phyloP scores from a whole-genome alignment of 2,888 invertebrate species.

The Ischnus inquisitorius region DNA sequence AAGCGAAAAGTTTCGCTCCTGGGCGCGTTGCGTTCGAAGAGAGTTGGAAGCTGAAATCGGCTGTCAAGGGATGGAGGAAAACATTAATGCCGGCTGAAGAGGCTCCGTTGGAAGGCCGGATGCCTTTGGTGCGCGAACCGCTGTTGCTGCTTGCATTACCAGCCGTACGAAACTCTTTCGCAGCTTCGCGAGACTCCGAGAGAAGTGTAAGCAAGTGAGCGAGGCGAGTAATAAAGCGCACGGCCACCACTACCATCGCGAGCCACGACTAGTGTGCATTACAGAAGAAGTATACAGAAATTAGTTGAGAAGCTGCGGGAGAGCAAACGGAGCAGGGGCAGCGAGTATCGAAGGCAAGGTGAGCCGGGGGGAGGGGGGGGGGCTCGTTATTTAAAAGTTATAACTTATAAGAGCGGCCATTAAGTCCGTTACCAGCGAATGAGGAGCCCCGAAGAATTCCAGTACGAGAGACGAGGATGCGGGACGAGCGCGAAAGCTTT shows the following conservation, averaged over 20 bases:
- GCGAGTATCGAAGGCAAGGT: conserved; percentile 74
- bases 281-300: conserved; percentile 11
- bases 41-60: conserved; percentile 31
- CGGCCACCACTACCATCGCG: not conserved
- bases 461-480: conserved; percentile 29
- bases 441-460: conserved; percentile 12
- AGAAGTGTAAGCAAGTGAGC: not conserved
- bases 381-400: conserved; percentile 81
- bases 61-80: conserved; percentile 29
- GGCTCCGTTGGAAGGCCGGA: conserved; percentile 31
- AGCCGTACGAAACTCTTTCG: conserved; percentile 47
- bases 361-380: conserved; percentile 73
- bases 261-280: not conserved
- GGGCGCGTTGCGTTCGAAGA: not conserved
- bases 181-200: conserved; percentile 38
- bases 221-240: conserved; percentile 12
- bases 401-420: conserved; percentile 81
- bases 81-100: conserved; percentile 30
- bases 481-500: not conserved
- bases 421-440: conserved; percentile 74
- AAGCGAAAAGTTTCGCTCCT: conserved; percentile 54
- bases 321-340: conserved; percentile 42
- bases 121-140: conserved; percentile 18
- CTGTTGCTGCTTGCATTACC: not conserved
- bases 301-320: not conserved